Percentiles rank a stretch among this genome's conserved stretches.
These are phyloP conservation scores for Apogon talboti DNA, from an alignment of 2,797 vertebrate genomes.

Conservation along the genomic window DNA sequence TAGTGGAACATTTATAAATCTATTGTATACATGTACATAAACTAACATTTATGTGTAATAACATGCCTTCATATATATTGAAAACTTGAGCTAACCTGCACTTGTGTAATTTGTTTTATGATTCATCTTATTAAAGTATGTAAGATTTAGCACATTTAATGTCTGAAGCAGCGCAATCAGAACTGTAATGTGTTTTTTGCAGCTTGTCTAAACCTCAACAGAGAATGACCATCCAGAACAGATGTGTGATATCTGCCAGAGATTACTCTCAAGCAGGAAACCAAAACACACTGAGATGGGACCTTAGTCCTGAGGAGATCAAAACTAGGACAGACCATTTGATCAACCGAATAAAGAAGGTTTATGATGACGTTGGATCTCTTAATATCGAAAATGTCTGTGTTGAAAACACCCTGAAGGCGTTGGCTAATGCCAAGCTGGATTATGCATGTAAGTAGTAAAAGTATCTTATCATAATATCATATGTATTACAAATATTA, in stretches of 20 bases:
- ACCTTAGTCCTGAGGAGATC: constrained; percentile 91
- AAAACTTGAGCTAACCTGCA: too few species aligned
- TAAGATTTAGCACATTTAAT: too few species aligned
- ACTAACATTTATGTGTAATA: too few species aligned
- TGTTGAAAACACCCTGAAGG: constrained; percentile 88
- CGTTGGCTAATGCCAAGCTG: constrained; percentile 88
- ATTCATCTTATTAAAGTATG: too few species aligned
- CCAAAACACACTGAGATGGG: constrained; percentile 87
- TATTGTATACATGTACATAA: too few species aligned
- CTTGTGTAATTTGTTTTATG: too few species aligned
- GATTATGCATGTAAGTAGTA: constrained; percentile 88
- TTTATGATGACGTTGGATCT: constrained; percentile 86
- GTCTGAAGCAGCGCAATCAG: too few species aligned
- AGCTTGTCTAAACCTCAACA: constrained; percentile 62
- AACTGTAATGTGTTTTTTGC: neutral
- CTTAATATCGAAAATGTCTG: constrained; percentile 84
- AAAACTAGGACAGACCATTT: constrained; percentile 84
- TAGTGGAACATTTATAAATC: too few species aligned
- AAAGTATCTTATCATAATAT: neutral
- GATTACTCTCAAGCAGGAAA: constrained; percentile 70
- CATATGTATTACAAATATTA: neutral
- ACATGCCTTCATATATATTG: too few species aligned
- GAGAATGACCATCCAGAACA: constrained; percentile 87
- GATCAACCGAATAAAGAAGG: constrained; percentile 86
- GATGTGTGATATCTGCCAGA: constrained; percentile 62